These are phyloP conservation scores for Hemithea aestivaria DNA, from an alignment of 2,888 invertebrate species.

Conservation along the genomic window DNA sequence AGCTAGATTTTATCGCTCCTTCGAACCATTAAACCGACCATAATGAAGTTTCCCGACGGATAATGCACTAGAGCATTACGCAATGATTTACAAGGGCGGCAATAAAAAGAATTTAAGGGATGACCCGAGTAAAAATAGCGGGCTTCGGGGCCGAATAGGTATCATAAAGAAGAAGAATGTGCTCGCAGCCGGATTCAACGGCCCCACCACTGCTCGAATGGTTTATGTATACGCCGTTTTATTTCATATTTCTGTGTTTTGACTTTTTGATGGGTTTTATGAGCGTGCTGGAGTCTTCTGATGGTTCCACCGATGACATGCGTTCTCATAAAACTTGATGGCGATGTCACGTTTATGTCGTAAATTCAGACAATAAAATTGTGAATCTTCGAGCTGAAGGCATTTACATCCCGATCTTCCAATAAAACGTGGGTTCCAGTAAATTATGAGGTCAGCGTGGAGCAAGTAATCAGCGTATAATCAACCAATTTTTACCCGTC, in stretches of 20 bases:
- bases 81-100: constrained; percentile 77
- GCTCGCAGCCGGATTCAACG: constrained; percentile 46
- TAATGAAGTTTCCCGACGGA: constrained; percentile 77
- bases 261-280: constrained; percentile 29
- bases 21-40: constrained; percentile 77
- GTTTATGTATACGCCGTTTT: constrained; percentile 43
- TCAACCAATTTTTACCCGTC: constrained; percentile 21
- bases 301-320: not conserved
- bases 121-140: constrained; percentile 70
- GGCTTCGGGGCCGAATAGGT: constrained; percentile 40
- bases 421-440: not conserved
- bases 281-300: constrained; percentile 14
- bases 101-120: constrained; percentile 79
- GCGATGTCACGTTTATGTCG: not conserved
- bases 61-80: constrained; percentile 76
- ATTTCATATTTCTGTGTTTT: constrained; percentile 47
- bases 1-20: constrained; percentile 77
- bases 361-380: too few species aligned
- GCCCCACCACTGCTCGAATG: constrained; percentile 34
- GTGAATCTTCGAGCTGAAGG: too few species aligned
- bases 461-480: constrained; percentile 19
- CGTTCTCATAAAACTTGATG: not conserved
- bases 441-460: constrained; percentile 25
- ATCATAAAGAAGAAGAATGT: constrained; percentile 73
- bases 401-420: too few species aligned